Evolutionary conservation across 2,797 vertebrate species (phyloP).

Genomic region (Xenentodon cancila): DNA sequence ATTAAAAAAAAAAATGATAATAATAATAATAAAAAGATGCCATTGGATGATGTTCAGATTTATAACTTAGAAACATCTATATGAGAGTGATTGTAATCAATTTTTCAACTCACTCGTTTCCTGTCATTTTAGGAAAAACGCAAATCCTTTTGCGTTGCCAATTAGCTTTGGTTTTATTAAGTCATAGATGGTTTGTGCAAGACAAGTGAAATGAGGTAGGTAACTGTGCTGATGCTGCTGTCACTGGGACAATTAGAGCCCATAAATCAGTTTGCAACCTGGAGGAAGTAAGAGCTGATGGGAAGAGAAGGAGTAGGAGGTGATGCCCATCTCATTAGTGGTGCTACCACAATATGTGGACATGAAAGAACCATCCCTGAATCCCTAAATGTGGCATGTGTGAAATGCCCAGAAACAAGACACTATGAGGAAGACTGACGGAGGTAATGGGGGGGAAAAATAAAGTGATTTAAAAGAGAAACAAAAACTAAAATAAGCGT

Average conservation of each 20-base stretch:
- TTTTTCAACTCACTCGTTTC: slow-evolving; percentile 10
- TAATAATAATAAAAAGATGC: not conserved
- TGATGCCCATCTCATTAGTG: slow-evolving; percentile 71
- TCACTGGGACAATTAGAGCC: slow-evolving; percentile 67
- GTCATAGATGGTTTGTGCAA: slow-evolving; percentile 22
- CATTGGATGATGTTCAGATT: slow-evolving; percentile 19
- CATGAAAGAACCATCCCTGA: slow-evolving; percentile 47
- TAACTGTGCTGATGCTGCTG: slow-evolving; percentile 39
- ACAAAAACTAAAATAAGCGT: not conserved
- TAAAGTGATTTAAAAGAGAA: not conserved
- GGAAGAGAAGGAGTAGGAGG: slow-evolving; percentile 58
- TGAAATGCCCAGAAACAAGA: slow-evolving; percentile 20
- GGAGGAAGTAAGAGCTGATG: slow-evolving; percentile 51
- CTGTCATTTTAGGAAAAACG: slow-evolving; percentile 11
- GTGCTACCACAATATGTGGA: slow-evolving; percentile 50
- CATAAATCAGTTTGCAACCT: slow-evolving; percentile 62
- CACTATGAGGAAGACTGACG: not conserved
- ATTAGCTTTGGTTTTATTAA: slow-evolving; percentile 38
- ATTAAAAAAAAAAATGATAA: not conserved
- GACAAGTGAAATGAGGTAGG: slow-evolving; percentile 24
- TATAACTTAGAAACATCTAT: slow-evolving; percentile 24
- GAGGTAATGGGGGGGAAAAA: not conserved
- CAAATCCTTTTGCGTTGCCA: slow-evolving; percentile 24
- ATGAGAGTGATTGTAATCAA: slow-evolving; percentile 4
- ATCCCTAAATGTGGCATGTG: slow-evolving; percentile 27